These are phyloP conservation scores for Catharus ustulatus DNA, from an alignment of 2,797 vertebrate species.

Conservation along the genomic window DNA sequence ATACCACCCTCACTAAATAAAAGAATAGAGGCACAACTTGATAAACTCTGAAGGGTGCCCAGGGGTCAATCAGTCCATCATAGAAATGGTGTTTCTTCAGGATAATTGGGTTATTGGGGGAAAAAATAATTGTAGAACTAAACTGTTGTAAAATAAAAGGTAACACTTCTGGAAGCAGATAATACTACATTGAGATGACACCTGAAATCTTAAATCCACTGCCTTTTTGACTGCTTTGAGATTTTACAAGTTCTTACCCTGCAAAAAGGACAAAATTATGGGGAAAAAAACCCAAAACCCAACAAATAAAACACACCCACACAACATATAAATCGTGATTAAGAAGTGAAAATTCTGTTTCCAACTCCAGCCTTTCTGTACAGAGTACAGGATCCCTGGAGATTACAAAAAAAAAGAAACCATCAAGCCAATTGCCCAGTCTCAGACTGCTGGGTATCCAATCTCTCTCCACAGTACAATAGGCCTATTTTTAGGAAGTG, in stretches of 20 bases:
- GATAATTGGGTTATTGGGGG: background rate
- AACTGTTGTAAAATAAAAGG: background rate
- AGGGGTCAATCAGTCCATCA: background rate
- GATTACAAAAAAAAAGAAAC: background rate
- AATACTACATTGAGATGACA: background rate
- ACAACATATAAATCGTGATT: background rate
- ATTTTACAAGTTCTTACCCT: background rate
- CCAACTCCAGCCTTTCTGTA: background rate
- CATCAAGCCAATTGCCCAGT: background rate
- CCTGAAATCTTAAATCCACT: background rate
- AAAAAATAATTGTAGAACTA: background rate
- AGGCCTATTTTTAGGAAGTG: conserved; percentile 43
- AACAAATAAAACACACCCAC: background rate
- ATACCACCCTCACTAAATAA: background rate
- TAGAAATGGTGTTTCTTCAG: background rate
- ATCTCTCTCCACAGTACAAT: background rate
- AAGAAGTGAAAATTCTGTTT: background rate
- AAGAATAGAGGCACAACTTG: background rate
- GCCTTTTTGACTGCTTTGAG: background rate
- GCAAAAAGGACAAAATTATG: background rate
- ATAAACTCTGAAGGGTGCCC: background rate
- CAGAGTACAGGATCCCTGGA: background rate
- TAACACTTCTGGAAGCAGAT: background rate
- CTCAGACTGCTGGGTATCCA: background rate
- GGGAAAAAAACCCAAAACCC: background rate